Conservation (phyloP, 37 sponge, comb jelly and placozoan species). For the Corticium candelabrum region DNA sequence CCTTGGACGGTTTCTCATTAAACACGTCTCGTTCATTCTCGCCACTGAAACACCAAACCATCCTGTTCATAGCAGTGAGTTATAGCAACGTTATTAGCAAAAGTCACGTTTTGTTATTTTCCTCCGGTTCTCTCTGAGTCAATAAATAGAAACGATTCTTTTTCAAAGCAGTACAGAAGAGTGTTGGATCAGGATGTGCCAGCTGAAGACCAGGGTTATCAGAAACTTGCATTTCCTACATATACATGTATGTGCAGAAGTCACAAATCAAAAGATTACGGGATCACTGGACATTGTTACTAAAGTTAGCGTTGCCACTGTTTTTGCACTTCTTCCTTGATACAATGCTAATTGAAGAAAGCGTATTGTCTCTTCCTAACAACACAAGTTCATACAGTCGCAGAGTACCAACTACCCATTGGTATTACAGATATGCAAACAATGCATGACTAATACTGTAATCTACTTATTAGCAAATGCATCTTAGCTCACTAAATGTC, state of each 20-base stretch:
- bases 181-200: conserved; percentile 70
- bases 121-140: conserved; percentile 75
- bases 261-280: neutral
- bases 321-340: conserved; percentile 51
- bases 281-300: conserved; percentile 15
- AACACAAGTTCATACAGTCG: neutral
- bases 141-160: conserved; percentile 96
- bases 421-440: no score
- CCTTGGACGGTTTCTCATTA: conserved; percentile 93
- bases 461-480: no score
- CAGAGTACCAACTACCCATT: no score
- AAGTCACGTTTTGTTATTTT: conserved; percentile 9
- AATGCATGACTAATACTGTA: no score
- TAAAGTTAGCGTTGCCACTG: conserved; percentile 27
- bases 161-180: conserved; percentile 79
- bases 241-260: neutral
- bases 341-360: conserved; percentile 53
- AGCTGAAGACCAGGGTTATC: conserved; percentile 63
- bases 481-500: no score
- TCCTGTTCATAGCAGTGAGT: neutral
- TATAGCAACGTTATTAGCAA: neutral
- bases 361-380: conserved; percentile 63
- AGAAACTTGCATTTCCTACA: conserved; percentile 72
- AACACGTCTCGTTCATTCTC: conserved; percentile 87
- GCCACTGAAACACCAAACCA: conserved; percentile 1